Evolutionary conservation across 1,140 invertebrate species (phyloP).

Genomic region (Hypsibius dujardini): DNA sequence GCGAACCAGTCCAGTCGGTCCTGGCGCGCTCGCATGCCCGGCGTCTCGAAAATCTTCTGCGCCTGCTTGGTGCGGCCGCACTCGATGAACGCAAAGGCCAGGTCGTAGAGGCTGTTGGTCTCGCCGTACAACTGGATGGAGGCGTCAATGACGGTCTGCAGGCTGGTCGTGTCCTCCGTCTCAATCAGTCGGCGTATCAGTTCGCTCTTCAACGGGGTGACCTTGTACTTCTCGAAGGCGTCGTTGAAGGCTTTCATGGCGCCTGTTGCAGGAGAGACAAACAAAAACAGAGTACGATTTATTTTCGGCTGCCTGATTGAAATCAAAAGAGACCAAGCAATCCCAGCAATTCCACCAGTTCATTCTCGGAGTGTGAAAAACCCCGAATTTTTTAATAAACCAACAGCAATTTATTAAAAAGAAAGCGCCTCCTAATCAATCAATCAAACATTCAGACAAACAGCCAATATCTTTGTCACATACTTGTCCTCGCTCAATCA

Average conservation of each 20-base stretch:
- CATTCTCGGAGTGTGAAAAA: too few relatives aligned
- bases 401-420: too few relatives aligned
- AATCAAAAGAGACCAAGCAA: too few relatives aligned
- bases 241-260: slow-evolving; percentile 51
- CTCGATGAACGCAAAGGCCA: slow-evolving; percentile 59
- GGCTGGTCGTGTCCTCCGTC: slow-evolving; percentile 50
- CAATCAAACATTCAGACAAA: too few relatives aligned
- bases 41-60: slow-evolving; percentile 43
- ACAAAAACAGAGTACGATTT: background rate
- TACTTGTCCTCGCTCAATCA: too few relatives aligned
- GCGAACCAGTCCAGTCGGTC: slow-evolving; percentile 19
- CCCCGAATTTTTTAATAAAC: too few relatives aligned
- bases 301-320: too few relatives aligned
- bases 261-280: slow-evolving; percentile 25
- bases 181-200: slow-evolving; percentile 50
- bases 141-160: slow-evolving; percentile 59
- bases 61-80: slow-evolving; percentile 54
- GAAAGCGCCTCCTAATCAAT: too few relatives aligned
- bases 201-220: slow-evolving; percentile 51
- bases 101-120: slow-evolving; percentile 57
- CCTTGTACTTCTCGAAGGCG: slow-evolving; percentile 43
- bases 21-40: slow-evolving; percentile 24
- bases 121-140: slow-evolving; percentile 56
- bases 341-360: too few relatives aligned
- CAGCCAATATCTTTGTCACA: too few relatives aligned